Percentiles rank a stretch among this genome's conserved stretches.
phyloP scores from a whole-genome alignment of 1,140 invertebrate genomes.

The Vanessa atalanta region DNA sequence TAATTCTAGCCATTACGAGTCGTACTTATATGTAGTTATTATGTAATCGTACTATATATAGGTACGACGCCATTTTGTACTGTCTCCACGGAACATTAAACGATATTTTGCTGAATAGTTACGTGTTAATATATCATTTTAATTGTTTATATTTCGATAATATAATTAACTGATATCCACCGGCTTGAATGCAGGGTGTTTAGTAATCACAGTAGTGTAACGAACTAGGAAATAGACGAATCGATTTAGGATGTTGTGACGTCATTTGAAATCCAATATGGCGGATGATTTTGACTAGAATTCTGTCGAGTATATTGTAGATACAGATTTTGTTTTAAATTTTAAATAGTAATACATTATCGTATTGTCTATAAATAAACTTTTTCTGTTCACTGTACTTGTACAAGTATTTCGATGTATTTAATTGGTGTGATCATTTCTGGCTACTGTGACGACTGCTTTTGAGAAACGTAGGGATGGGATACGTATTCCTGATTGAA shows the following conservation, averaged over 20 bases:
- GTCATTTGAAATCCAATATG: slow-evolving; percentile 3
- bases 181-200: too few relatives aligned
- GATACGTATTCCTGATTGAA: slow-evolving; percentile 9
- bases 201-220: too few relatives aligned
- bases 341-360: too few relatives aligned
- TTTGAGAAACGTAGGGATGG: slow-evolving; percentile 41
- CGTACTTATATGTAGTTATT: slow-evolving; percentile 20
- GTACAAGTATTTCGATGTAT: slow-evolving; percentile 32
- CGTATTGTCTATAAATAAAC: background rate
- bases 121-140: background rate
- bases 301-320: too few relatives aligned
- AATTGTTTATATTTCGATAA: too few relatives aligned
- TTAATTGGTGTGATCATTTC: slow-evolving; percentile 44
- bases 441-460: slow-evolving; percentile 48
- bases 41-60: slow-evolving; percentile 20
- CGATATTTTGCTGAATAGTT: background rate
- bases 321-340: too few relatives aligned
- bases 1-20: background rate
- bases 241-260: background rate
- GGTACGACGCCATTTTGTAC: slow-evolving; percentile 2
- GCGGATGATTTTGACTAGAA: background rate
- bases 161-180: too few relatives aligned
- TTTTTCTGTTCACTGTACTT: slow-evolving; percentile 33
- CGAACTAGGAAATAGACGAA: too few relatives aligned
- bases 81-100: background rate